These are phyloP conservation scores for Chloroceryle amazona DNA, from an alignment of 2,797 vertebrate genomes.

Conservation along the genomic window DNA sequence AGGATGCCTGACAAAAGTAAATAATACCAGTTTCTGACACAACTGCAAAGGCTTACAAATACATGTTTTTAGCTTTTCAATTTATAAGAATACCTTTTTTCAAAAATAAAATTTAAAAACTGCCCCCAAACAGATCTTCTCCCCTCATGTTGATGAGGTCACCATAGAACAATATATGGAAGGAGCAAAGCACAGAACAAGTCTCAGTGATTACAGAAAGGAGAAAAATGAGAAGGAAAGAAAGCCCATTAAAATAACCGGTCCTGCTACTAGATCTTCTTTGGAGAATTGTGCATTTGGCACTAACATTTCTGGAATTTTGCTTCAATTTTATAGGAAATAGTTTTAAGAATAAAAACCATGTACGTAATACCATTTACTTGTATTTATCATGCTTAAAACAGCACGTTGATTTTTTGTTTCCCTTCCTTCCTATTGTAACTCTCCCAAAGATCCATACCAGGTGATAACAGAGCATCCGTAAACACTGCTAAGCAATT, in stretches of 20 bases:
- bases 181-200: neutral
- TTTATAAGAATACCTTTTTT: neutral
- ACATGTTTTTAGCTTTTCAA: neutral
- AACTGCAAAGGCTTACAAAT: neutral
- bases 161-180: accelerated
- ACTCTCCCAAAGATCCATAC: neutral
- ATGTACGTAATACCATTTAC: neutral
- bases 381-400: neutral
- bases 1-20: neutral
- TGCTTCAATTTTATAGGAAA: neutral
- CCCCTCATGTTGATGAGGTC: neutral
- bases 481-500: slow-evolving; percentile 9
- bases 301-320: neutral
- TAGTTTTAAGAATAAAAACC: neutral
- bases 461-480: neutral
- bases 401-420: neutral
- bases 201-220: neutral
- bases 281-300: neutral
- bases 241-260: neutral
- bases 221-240: neutral
- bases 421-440: neutral
- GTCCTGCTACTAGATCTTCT: neutral
- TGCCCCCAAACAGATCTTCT: neutral
- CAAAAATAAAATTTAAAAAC: neutral
- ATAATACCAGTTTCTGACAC: neutral